Base-by-base conservation (phyloP, 2,888 invertebrate genomes). In the Boloria euphrosyne region DNA sequence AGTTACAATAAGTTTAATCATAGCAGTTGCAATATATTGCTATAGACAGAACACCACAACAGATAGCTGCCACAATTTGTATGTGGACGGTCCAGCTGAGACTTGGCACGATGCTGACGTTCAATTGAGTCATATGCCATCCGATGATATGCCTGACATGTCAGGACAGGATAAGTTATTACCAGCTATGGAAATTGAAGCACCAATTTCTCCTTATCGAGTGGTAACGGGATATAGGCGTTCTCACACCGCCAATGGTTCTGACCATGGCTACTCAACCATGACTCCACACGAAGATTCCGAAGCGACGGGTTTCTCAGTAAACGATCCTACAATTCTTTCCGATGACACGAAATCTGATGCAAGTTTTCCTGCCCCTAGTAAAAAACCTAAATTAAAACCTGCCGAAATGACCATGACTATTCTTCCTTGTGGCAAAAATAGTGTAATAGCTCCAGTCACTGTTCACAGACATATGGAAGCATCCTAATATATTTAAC, bases 221-320 rank as follows among this genome's bases (percentile, higher is more conserved):
- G 96, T 97, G 69, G 95, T 96, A 53, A 96, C 96, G 0, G 95
- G 95, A 63, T 97, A 97, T 82, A 92, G 96, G 50, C 93, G 97
- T 43, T 95, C 96, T 4, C 94, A 95, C 54, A 94, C 95, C 0
- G 95, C 96, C 0, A 95, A 95, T 53, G 96, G 96, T 75, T 97
- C 97, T n/a, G 98, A 98, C 89, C 97, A 98, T 80, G 98, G 98
- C 2, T 98, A 98, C 86, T 97, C 97, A 3, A 97, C 97, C 0
- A 97, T 97, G 97, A 97, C 97, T 0, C 97, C 97, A 1, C 97
- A 97, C 76, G 97, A 97, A 79, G 97, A 97, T 80, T 96, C 96
- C 0, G 97, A 97, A 80, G 96, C 96, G 74, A 94, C 96, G 73
- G 96, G 95, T 10, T 95, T 96, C 74, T 96, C 95, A 18, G 93